Base-by-base conservation (phyloP, 2,888 invertebrate genomes). In the Saturnia pavonia region DNA sequence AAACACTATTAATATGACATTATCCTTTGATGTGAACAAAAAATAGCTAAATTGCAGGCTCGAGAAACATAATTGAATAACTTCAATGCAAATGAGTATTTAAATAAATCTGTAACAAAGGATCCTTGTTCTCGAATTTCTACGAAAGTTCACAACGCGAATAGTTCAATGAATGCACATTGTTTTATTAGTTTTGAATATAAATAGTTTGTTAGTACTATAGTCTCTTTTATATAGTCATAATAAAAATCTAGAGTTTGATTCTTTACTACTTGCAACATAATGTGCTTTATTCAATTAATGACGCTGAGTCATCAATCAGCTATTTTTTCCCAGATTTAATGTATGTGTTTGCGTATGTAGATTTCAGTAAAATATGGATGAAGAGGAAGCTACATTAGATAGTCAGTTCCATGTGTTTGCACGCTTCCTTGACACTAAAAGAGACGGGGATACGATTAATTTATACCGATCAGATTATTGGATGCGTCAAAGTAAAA, bases 401-500 rank as follows among this genome's bases (percentile, higher is more conserved):
- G 83, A 84, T 1, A 82, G 80, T 0, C 88, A 88, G 73, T 88
- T 86, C 68, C 60, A 48, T 4, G 81, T 77, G 60, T 88, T 88
- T 66, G 70, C 83, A 0, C 81, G 80, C 22, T 70, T 82, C 0
- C 40, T 81, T 65, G 85, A 84, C 51, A 75, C n/a, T 12, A 79
- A 82, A 43, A 75, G 83, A 0, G 75, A 80, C 22, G 84, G 83
- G 0, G 70, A 68, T 0, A 83, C 81, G 0, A 83, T 87, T 1
- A 82, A 81, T 0, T 74, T 87, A 1, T 86, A 81, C 69, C 75
- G 80, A 0, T 83, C 80, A 0, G 87, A 87, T 72, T 87, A 81
- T 68, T 87, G 87, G 87, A 76, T 87, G 79, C 78, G 87, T 0
- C 87, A 87, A 67, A 73, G 78, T 65, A 80, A 82, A 67, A n/a